Conservation (phyloP, 64 coral and sea anemone genomes). For the Actinia tenebrosa region DNA sequence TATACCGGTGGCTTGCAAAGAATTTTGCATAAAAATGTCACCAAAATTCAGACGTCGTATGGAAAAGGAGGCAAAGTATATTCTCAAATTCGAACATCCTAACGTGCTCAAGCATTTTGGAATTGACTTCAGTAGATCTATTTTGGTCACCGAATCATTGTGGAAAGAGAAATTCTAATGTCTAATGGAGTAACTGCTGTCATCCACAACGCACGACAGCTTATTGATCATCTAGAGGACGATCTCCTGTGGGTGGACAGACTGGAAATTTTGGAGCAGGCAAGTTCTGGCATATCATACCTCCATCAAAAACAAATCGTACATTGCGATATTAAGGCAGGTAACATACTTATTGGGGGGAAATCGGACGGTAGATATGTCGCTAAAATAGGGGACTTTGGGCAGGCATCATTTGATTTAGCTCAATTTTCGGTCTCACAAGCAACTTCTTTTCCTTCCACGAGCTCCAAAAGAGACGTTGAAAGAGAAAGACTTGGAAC, state of each 20-base stretch:
- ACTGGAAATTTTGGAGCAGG: not conserved
- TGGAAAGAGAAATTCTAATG: not conserved
- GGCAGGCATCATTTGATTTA: conserved; percentile 20
- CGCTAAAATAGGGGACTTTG: conserved; percentile 42
- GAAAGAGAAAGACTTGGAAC: conserved; percentile 33
- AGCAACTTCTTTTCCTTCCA: conserved; percentile 16
- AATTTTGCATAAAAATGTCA: conserved; percentile 8
- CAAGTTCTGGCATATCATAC: not conserved
- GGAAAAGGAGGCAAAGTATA: conserved; percentile 17
- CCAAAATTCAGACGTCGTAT: conserved; percentile 11
- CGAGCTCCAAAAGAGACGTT: not conserved
- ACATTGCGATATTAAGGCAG: conserved; percentile 15
- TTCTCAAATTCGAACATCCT: conserved; percentile 17
- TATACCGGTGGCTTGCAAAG: conserved; percentile 24
- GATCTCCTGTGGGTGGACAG: not conserved
- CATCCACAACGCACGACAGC: conserved; percentile 9
- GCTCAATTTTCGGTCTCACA: conserved; percentile 27
- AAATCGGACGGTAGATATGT: not conserved
- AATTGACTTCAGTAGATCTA: not conserved
- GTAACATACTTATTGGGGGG: conserved; percentile 11
- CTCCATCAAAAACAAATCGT: conserved; percentile 4
- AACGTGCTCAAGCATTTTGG: conserved; percentile 24
- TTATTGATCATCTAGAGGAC: not conserved
- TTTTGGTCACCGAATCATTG: conserved; percentile 16
- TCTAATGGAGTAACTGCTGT: not conserved